Evolutionary conservation across 2,797 vertebrate species (phyloP).

Genomic region (Schizothorax lantsangensis): DNA sequence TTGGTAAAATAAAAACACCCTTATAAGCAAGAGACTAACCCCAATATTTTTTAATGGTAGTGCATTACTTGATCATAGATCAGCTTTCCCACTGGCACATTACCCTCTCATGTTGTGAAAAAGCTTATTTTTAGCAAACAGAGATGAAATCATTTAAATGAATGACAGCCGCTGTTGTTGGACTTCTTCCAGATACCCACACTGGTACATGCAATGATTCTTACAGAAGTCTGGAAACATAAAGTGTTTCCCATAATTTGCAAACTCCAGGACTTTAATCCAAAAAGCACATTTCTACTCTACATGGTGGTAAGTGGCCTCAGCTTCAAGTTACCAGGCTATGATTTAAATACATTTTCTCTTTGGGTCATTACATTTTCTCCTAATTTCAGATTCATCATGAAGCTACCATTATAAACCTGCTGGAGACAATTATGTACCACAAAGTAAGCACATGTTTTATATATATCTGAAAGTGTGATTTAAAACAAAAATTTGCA

Average conservation of each 20-base stretch:
- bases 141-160: neutral
- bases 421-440: constrained; percentile 93
- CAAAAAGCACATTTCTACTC: constrained; percentile 88
- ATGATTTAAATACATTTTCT: neutral
- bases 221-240: constrained; percentile 93
- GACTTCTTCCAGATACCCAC: constrained; percentile 79
- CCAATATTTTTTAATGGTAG: neutral
- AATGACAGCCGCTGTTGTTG: neutral
- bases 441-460: constrained; percentile 82
- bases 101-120: neutral
- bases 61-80: neutral
- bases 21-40: neutral
- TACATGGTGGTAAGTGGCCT: constrained; percentile 92
- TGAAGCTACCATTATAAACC: constrained; percentile 93
- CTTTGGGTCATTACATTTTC: neutral
- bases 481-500: neutral
- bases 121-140: neutral
- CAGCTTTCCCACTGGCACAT: neutral
- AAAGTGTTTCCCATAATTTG: constrained; percentile 91
- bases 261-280: constrained; percentile 90
- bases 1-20: neutral
- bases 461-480: neutral
- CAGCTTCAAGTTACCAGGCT: neutral
- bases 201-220: constrained; percentile 89
- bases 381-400: constrained; percentile 84